Conservation (phyloP, 2,797 vertebrate species). For the Oophaga sylvatica region DNA sequence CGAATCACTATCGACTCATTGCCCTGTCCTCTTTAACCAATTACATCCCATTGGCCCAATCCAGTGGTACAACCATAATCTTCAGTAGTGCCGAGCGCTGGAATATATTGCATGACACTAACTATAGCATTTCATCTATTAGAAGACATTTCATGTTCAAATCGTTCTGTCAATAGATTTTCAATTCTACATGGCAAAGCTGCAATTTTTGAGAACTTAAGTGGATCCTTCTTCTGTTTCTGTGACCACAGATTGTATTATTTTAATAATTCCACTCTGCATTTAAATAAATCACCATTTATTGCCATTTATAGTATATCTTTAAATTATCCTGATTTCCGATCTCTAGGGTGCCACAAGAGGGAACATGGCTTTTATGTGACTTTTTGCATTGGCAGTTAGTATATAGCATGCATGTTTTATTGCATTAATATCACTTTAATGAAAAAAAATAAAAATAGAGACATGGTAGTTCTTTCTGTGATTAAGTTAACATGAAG, state of each 20-base stretch:
- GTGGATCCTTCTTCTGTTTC: not conserved
- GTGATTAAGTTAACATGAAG: slow-evolving; percentile 61
- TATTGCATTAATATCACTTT: slow-evolving; percentile 71
- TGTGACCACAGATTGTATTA: not conserved
- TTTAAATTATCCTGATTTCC: not conserved
- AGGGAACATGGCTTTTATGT: slow-evolving; percentile 96
- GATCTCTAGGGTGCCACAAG: slow-evolving; percentile 59
- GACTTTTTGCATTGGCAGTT: slow-evolving; percentile 84
- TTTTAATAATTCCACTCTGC: slow-evolving; percentile 14
- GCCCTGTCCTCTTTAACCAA: not conserved
- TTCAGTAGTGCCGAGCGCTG: not conserved
- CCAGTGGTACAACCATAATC: not conserved
- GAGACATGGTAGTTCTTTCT: slow-evolving; percentile 69
- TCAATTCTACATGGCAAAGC: not conserved
- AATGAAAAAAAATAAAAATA: slow-evolving; percentile 53
- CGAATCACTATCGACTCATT: not conserved
- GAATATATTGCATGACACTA: not conserved
- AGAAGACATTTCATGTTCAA: not conserved
- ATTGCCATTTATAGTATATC: not conserved
- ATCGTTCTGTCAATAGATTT: not conserved
- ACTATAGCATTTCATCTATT: not conserved
- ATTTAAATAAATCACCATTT: not conserved
- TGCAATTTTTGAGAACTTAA: not conserved
- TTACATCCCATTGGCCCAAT: not conserved
- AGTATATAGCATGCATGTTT: slow-evolving; percentile 85